A percentile compares a stretch with the other conserved stretches of the same genome.
phyloP scores from a whole-genome alignment of 64 coral and sea anemone species.

The Catalaphyllia jardinei region DNA sequence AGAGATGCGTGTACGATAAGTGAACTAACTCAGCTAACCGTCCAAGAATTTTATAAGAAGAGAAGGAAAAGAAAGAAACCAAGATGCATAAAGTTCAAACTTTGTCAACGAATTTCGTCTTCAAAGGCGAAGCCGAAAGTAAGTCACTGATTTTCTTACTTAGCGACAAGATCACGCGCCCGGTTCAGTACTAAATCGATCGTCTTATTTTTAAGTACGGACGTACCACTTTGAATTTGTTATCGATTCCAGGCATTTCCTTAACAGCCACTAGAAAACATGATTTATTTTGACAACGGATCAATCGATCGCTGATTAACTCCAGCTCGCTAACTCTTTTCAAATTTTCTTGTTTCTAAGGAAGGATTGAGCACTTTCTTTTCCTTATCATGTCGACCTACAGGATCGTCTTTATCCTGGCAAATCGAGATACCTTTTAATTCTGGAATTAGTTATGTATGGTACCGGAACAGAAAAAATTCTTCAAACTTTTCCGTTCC shows the following conservation, averaged over 20 bases:
- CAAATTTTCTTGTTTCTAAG: slow-evolving; percentile 27
- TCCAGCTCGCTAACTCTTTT: background rate
- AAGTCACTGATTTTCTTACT: background rate
- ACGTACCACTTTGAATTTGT: background rate
- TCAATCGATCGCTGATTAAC: background rate
- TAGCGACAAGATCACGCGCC: background rate
- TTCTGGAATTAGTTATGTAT: too few species aligned
- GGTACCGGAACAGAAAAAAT: too few species aligned
- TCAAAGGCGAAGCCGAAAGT: background rate
- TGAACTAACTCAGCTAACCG: background rate
- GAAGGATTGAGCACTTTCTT: background rate
- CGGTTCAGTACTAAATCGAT: background rate
- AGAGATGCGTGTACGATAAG: background rate
- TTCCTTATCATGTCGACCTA: background rate
- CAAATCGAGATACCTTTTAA: background rate
- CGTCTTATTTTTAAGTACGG: background rate
- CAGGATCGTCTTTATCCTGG: background rate
- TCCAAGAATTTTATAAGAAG: background rate
- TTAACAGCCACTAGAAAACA: background rate
- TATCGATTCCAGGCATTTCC: background rate
- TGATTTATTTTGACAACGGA: background rate
- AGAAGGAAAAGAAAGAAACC: background rate
- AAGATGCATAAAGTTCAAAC: slow-evolving; percentile 7
- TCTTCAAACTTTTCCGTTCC: too few species aligned
- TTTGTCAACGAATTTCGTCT: background rate